Evolutionary conservation across 1,140 invertebrate species (phyloP).

Genomic region (Luehdorfia chinensis): DNA sequence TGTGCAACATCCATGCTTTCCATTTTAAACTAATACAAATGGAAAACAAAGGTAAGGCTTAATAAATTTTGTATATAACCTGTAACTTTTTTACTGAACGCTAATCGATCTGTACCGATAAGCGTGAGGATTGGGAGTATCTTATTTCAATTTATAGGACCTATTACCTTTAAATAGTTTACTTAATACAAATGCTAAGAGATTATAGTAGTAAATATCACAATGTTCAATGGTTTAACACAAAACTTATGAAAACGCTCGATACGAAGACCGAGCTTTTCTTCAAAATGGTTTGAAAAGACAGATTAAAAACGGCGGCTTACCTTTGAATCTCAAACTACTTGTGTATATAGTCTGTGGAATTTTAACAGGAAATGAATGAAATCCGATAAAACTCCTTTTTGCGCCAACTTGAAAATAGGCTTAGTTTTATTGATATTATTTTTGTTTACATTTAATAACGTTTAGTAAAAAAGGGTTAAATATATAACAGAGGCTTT

Average conservation of each 20-base stretch:
- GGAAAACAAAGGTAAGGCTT: conserved; percentile 32
- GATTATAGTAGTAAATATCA: conserved; percentile 37
- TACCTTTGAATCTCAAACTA: conserved; percentile 5
- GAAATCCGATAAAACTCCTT: no score
- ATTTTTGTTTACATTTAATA: no score
- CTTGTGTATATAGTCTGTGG: no score
- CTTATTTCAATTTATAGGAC: conserved; percentile 19
- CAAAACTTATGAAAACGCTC: conserved; percentile 29
- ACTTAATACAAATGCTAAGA: conserved; percentile 27
- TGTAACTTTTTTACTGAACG: conserved; percentile 47
- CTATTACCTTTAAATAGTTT: conserved; percentile 21
- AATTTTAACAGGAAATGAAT: no score
- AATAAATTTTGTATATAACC: conserved; percentile 58
- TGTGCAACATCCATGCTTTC: conserved; percentile 70
- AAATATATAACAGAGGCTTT: no score
- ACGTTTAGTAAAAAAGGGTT: no score
- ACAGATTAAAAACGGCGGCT: conserved; percentile 16
- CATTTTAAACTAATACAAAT: conserved; percentile 47
- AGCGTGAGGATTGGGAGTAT: conserved; percentile 18
- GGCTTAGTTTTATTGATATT: no score
- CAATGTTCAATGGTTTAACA: conserved; percentile 31
- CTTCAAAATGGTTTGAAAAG: conserved; percentile 29
- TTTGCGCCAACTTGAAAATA: no score
- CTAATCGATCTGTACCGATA: conserved; percentile 58
- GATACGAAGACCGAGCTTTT: conserved; percentile 32